Evolutionary conservation across 2,797 vertebrate species (phyloP), one percentile per base, ranked within the genome.

Genomic region (Cuculus canorus): DNA sequence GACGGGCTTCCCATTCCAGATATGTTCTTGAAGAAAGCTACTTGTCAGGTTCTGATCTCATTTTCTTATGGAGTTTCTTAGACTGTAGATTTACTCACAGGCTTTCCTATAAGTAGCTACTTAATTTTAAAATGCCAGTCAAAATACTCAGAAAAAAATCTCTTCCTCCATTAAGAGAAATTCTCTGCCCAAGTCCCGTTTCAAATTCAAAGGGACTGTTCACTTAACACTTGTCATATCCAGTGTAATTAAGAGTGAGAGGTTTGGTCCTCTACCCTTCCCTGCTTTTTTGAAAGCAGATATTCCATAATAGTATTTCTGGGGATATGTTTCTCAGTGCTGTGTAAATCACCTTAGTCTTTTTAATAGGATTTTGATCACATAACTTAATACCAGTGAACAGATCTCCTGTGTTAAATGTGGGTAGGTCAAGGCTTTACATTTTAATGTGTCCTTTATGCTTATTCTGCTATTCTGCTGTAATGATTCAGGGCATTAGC

Each of bases 361-460:
- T 73, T 88, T 66, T 50, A 75, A 59, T 22, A 68, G 57, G 19
- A 54, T 83, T 94, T 93, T 91, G 53, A 81, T 93, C 88, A 90
- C 50, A 81, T 60, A 91, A 87, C 70, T 86, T 82, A 78, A 86
- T 82, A 90, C 47, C 33, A 61, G 45, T 61, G 28, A 78, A 78
- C 53, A 85, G 24, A 19, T 89, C 72, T 92, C 37, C 33, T 59
- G 9, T 45, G 21, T 50, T 86, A 83, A 88, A 90, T 91, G 64
- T 66, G 61, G 93, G 65, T 78, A 78, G 45, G 66, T 73, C 59
- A 86, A 88, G 73, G 59, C 69, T 94, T 96, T 92, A 59, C 11
- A 83, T 96, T 95, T 93, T 95, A 91, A 93, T 79, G 41, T 79
- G 57, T 69, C 59, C 39, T 95, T 92, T 93, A 90, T 93, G 79